These are phyloP conservation scores for Eulithis prunata DNA, from an alignment of 2,888 invertebrate genomes.

Conservation along the genomic window DNA sequence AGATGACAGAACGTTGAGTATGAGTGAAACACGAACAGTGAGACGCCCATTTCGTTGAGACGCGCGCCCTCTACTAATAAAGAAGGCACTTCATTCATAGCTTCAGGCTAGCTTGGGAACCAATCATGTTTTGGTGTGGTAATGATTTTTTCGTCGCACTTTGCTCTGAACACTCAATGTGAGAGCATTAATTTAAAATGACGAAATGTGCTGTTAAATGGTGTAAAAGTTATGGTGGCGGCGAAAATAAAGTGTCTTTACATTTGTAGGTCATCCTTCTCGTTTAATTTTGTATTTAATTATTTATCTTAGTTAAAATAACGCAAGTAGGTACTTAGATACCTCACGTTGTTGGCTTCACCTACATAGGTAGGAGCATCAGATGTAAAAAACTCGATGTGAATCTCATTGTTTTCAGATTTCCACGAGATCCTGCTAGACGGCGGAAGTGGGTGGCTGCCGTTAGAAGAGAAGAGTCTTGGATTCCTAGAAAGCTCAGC, in stretches of 20 bases:
- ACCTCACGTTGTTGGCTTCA: too few relatives aligned
- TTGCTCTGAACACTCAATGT: slow-evolving; percentile 8
- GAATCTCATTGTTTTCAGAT: slow-evolving; percentile 15
- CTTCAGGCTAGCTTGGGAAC: slow-evolving; percentile 23
- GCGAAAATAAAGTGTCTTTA: slow-evolving; percentile 33
- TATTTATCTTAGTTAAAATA: too few relatives aligned
- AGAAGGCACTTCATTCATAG: not conserved
- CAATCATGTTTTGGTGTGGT: slow-evolving; percentile 34
- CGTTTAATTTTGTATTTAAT: too few relatives aligned
- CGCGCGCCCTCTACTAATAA: not conserved
- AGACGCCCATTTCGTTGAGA: not conserved
- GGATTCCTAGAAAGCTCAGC: slow-evolving; percentile 34
- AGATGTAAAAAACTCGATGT: not conserved
- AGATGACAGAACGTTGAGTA: not conserved
- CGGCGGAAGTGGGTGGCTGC: slow-evolving; percentile 32
- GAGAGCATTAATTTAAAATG: slow-evolving; percentile 15
- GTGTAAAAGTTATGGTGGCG: slow-evolving; percentile 36
- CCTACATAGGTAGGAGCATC: too few relatives aligned
- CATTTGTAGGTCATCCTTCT: slow-evolving; percentile 25
- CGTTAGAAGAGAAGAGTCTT: slow-evolving; percentile 32
- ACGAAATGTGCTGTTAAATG: slow-evolving; percentile 35
- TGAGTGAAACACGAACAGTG: too few relatives aligned
- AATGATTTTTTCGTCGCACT: slow-evolving; percentile 32
- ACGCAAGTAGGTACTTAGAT: too few relatives aligned
- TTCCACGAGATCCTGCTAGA: slow-evolving; percentile 32